Conservation (phyloP, 2,113 vertebrate genomes). For the Alectura lathami region DNA sequence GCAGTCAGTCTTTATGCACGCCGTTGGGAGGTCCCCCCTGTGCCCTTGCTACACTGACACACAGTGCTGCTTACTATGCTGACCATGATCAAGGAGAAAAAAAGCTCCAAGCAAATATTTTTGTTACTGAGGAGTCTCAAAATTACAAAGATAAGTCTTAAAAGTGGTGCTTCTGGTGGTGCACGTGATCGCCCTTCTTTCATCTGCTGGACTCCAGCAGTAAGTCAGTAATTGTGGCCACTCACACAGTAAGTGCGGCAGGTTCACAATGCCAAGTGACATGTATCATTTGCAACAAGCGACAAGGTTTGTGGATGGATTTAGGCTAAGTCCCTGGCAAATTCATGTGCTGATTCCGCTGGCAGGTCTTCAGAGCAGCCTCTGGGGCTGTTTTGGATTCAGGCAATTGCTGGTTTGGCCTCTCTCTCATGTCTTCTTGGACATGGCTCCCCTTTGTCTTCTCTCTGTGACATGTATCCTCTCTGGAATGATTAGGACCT, state of each 20-base stretch:
- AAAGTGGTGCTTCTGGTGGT: constrained; percentile 7
- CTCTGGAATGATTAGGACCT: constrained; percentile 62
- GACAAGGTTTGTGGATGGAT: constrained; percentile 33
- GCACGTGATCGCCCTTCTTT: constrained; percentile 29
- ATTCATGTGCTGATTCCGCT: constrained; percentile 47
- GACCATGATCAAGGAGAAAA: not conserved
- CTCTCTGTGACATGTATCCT: constrained; percentile 35
- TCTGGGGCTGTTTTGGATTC: constrained; percentile 51
- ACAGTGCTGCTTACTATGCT: not conserved
- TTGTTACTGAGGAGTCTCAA: constrained; percentile 14
- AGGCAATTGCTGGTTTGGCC: constrained; percentile 66
- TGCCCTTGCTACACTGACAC: fast-evolving
- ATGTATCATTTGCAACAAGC: not conserved
- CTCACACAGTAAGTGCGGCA: not conserved
- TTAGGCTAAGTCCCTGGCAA: constrained; percentile 35
- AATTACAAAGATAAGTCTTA: not conserved
- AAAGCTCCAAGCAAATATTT: not conserved
- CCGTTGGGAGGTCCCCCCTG: not conserved
- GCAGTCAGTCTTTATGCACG: not conserved
- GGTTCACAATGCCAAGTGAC: constrained; percentile 18
- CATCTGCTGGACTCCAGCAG: constrained; percentile 9
- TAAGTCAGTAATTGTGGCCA: constrained; percentile 13
- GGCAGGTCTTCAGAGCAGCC: constrained; percentile 64
- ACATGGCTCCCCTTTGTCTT: constrained; percentile 66
- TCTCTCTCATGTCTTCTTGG: constrained; percentile 57